phyloP scores from a whole-genome alignment of 2,888 invertebrate species.

The Strigamia crassipes region DNA sequence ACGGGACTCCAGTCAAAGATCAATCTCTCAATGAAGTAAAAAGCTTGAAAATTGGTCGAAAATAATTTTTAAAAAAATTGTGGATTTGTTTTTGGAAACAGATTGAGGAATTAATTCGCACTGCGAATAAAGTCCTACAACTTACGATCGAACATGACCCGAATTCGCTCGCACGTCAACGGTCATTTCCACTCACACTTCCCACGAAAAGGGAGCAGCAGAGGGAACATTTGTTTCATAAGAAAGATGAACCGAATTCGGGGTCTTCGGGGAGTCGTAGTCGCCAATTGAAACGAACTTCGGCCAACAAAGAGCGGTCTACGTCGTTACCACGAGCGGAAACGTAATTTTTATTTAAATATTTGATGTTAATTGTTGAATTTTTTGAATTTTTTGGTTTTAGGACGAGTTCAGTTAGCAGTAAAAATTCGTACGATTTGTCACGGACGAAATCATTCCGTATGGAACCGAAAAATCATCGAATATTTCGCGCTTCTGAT shows the following conservation, averaged over 20 bases:
- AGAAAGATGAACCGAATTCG: constrained; percentile 67
- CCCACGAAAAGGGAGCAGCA: constrained; percentile 50
- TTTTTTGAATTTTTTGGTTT: neutral
- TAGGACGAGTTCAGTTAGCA: constrained; percentile 8
- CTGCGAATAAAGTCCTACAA: constrained; percentile 61
- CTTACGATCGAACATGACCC: constrained; percentile 90
- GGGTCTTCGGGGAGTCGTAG: constrained; percentile 62
- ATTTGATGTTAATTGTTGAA: neutral
- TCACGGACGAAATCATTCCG: constrained; percentile 87
- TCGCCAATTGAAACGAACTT: constrained; percentile 57
- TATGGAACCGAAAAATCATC: constrained; percentile 68
- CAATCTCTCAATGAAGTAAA: constrained; percentile 77
- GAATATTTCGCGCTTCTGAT: constrained; percentile 90
- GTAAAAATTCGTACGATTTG: constrained; percentile 68
- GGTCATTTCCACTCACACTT: constrained; percentile 58
- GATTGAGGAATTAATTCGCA: constrained; percentile 57
- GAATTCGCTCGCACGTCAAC: constrained; percentile 67
- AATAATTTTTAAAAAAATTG: neutral
- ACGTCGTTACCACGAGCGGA: constrained; percentile 85
- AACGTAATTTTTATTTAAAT: constrained; percentile 66
- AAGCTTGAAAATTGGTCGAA: neutral
- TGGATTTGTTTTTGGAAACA: constrained; percentile 52
- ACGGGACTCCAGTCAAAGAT: constrained; percentile 83
- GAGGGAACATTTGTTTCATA: constrained; percentile 53
- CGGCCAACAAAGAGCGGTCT: constrained; percentile 72